phyloP scores from a whole-genome alignment of 2,113 vertebrate species.

The Datnioides undecimradiatus region DNA sequence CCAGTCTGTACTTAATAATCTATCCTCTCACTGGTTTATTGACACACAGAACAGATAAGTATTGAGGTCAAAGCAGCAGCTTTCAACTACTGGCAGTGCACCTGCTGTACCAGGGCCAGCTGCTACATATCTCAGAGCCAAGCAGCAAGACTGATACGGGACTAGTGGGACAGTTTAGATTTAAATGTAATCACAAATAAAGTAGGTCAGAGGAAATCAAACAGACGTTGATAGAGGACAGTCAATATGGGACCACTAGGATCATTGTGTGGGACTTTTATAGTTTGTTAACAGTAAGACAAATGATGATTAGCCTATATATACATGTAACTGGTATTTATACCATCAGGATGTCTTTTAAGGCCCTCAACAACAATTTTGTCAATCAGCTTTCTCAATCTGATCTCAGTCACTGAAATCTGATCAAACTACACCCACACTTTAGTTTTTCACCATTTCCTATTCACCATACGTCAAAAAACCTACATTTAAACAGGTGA shows the following conservation, averaged over 20 bases:
- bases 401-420: background rate
- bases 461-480: background rate
- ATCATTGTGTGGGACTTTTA: background rate
- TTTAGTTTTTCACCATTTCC: background rate
- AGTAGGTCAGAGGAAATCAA: slow-evolving; percentile 46
- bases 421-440: background rate
- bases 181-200: slow-evolving; percentile 10
- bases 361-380: background rate
- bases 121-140: background rate
- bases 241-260: background rate
- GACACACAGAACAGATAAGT: slow-evolving; percentile 42
- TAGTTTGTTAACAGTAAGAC: background rate
- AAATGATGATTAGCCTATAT: background rate
- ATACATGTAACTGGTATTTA: background rate
- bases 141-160: background rate
- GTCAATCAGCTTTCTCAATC: background rate
- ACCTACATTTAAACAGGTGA: background rate
- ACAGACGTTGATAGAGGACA: background rate
- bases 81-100: slow-evolving; percentile 22
- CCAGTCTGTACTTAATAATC: background rate
- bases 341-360: background rate
- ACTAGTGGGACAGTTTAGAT: background rate
- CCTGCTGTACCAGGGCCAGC: slow-evolving; percentile 37
- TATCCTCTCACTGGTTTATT: slow-evolving; percentile 3
- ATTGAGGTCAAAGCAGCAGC: slow-evolving; percentile 43